phyloP scores from a whole-genome alignment of 2,888 invertebrate genomes.

The Mimachlamys varia region DNA sequence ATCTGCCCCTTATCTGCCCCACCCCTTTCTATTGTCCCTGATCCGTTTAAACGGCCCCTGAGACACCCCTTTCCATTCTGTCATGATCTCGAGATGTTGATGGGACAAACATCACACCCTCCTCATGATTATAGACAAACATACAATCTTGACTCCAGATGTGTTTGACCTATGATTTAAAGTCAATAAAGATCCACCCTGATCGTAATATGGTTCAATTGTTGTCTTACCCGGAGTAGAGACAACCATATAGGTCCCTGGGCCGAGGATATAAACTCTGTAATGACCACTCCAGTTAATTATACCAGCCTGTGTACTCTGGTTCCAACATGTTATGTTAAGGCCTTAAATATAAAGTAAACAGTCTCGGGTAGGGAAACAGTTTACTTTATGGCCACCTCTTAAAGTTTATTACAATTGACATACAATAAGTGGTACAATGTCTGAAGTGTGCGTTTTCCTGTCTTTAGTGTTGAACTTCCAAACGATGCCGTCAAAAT shows the following conservation, averaged over 20 bases:
- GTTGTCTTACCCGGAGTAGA: background rate
- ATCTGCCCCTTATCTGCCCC: constrained; percentile 13
- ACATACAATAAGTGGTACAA: background rate
- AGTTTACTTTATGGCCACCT: background rate
- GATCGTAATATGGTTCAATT: background rate
- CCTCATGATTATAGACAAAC: background rate
- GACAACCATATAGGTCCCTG: background rate
- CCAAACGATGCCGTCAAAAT: background rate
- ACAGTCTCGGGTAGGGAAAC: background rate
- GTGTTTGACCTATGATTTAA: background rate
- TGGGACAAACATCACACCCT: background rate
- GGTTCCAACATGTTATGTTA: background rate
- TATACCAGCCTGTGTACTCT: background rate
- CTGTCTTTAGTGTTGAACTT: background rate
- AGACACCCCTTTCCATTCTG: background rate
- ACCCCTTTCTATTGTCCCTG: background rate
- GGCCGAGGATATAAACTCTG: background rate
- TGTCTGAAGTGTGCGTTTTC: background rate
- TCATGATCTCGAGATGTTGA: background rate
- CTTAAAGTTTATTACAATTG: background rate
- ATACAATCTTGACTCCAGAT: constrained; percentile 21
- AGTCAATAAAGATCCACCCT: background rate
- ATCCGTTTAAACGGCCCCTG: background rate
- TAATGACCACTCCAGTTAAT: constrained; percentile 9
- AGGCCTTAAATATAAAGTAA: background rate